Evolutionary conservation across 2,888 invertebrate genomes (phyloP).

Genomic region (Heliconius ethilla): DNA sequence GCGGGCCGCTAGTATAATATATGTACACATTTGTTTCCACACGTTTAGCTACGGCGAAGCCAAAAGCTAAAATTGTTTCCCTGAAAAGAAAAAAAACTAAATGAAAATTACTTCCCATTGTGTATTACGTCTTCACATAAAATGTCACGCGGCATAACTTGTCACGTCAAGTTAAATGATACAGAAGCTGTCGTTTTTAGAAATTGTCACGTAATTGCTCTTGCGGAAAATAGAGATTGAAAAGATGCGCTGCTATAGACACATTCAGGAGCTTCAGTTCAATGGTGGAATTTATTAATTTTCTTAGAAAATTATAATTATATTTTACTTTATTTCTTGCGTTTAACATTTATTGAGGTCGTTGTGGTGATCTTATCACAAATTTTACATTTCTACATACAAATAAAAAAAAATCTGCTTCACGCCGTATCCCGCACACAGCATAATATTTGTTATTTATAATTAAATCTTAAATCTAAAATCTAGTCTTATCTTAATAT

Average conservation of each 20-base stretch:
- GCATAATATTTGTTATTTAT: too few species aligned
- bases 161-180: slow-evolving; percentile 23
- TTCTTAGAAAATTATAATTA: not conserved
- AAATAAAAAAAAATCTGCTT: too few species aligned
- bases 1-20: too few species aligned
- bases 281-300: not conserved
- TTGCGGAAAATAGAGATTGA: slow-evolving; percentile 20
- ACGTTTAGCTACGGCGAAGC: not conserved
- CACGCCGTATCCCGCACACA: too few species aligned
- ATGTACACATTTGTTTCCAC: not conserved
- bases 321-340: not conserved
- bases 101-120: not conserved
- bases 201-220: slow-evolving; percentile 11
- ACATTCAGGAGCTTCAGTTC: not conserved
- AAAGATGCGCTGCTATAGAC: not conserved
- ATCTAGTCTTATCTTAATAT: too few species aligned
- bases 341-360: not conserved
- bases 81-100: not conserved
- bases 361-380: not conserved
- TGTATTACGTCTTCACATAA: not conserved
- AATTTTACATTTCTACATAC: too few species aligned
- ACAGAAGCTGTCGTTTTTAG: slow-evolving; percentile 8
- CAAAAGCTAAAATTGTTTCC: not conserved
- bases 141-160: slow-evolving; percentile 13
- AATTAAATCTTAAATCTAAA: too few species aligned